These are phyloP conservation scores for Synaphobranchus kaupii DNA, from an alignment of 2,797 vertebrate genomes.

Conservation along the genomic window DNA sequence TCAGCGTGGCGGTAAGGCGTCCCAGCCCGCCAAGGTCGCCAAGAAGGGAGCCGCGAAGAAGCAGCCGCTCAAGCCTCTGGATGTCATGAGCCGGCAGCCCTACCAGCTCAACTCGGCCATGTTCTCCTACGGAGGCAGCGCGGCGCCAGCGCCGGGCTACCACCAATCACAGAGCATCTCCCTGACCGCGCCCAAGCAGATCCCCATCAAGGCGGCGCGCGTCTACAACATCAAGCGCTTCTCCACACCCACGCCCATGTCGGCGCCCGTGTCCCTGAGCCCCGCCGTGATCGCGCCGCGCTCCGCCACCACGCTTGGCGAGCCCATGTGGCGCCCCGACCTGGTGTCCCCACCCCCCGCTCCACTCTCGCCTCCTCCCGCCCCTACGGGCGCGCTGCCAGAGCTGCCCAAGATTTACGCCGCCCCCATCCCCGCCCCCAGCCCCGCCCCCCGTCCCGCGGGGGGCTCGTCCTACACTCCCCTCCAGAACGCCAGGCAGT, in stretches of 20 bases:
- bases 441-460: conserved; percentile 59
- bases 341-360: conserved; percentile 69
- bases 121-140: conserved; percentile 86
- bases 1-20: conserved; percentile 75
- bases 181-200: conserved; percentile 74
- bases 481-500: conserved; percentile 71
- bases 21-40: conserved; percentile 63
- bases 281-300: conserved; percentile 87
- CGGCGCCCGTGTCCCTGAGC: conserved; percentile 76
- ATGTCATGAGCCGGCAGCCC: conserved; percentile 93
- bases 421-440: conserved; percentile 53
- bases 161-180: conserved; percentile 71
- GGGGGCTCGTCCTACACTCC: conserved; percentile 62
- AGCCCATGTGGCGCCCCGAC: conserved; percentile 80
- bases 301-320: conserved; percentile 88
- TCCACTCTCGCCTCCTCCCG: conserved; percentile 36
- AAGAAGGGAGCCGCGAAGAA: conserved; percentile 71
- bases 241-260: conserved; percentile 92
- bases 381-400: conserved; percentile 59
- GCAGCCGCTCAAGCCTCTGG: conserved; percentile 89
- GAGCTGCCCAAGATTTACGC: conserved; percentile 67
- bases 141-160: conserved; percentile 56
- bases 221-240: conserved; percentile 93
- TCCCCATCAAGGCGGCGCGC: conserved; percentile 82
- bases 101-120: conserved; percentile 97